Conservation (phyloP, 2,888 invertebrate species). For the Cantharis flavilabris region DNA sequence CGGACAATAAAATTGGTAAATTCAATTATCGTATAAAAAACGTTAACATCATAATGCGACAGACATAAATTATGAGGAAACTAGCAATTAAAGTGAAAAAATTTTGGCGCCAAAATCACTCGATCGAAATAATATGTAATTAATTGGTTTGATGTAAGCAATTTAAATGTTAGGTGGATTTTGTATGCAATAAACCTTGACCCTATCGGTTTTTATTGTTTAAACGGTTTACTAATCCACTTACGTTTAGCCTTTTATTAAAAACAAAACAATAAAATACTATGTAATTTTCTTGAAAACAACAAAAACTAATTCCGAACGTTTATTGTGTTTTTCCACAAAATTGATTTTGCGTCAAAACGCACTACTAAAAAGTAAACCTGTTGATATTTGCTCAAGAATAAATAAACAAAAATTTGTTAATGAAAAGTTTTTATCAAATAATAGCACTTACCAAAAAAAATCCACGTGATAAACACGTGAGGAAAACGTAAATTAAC, state of each 20-base stretch:
- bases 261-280: neutral
- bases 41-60: neutral
- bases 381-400: neutral
- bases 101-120: neutral
- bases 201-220: neutral
- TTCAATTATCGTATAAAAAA: neutral
- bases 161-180: neutral
- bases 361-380: neutral
- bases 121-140: neutral
- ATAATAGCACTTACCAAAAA: constrained; percentile 13
- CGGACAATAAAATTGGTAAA: neutral
- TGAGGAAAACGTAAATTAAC: constrained; percentile 3
- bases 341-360: neutral
- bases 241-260: neutral
- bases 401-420: neutral
- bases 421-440: neutral
- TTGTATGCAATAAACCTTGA: constrained; percentile 2
- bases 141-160: neutral
- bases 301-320: neutral
- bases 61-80: neutral
- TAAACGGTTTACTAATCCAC: neutral
- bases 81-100: neutral
- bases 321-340: neutral
- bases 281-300: neutral
- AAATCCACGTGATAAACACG: constrained; percentile 21